Evolutionary conservation across 2,113 vertebrate species (phyloP).

Genomic region (Pungitius pungitius): DNA sequence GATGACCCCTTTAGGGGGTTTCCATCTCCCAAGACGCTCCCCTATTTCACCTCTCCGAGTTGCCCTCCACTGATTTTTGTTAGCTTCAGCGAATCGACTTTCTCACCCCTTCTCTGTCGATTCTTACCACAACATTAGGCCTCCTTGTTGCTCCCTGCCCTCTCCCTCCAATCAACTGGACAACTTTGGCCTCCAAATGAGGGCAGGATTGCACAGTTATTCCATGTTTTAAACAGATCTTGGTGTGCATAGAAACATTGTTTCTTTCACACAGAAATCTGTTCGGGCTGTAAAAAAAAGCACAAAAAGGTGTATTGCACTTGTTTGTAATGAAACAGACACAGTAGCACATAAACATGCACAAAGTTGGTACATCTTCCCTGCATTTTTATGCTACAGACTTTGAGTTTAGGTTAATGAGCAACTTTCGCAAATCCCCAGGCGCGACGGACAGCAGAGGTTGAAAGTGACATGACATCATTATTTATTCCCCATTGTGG

Average conservation of each 20-base stretch:
- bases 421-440: neutral
- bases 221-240: neutral
- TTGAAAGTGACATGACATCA: conserved; percentile 7
- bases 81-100: neutral
- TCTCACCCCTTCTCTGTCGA: neutral
- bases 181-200: neutral
- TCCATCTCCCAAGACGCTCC: neutral
- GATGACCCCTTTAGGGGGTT: neutral
- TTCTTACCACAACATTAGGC: neutral
- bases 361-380: neutral
- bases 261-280: neutral
- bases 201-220: neutral
- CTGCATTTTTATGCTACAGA: neutral
- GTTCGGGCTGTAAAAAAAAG: neutral
- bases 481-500: neutral
- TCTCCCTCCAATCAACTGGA: neutral
- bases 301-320: neutral
- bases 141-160: neutral
- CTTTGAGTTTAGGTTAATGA: neutral
- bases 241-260: neutral
- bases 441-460: conserved; percentile 16
- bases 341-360: neutral
- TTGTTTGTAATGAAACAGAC: neutral
- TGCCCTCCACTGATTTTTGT: neutral
- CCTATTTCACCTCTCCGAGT: neutral